These are phyloP conservation scores for Psix sp. DNA, from an alignment of 1,140 invertebrate genomes.

Conservation along the genomic window DNA sequence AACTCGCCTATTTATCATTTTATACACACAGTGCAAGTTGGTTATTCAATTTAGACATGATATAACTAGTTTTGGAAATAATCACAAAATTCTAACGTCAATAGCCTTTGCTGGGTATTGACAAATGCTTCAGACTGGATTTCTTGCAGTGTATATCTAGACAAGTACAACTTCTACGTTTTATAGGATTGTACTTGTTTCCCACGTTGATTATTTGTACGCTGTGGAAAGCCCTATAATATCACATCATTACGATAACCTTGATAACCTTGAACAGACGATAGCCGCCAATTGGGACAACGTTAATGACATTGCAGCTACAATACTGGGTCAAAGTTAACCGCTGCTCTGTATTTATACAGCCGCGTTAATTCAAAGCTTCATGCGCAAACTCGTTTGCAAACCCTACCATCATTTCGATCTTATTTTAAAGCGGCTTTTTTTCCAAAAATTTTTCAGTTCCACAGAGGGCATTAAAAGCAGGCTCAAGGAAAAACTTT, in stretches of 20 bases:
- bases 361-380: slow-evolving; percentile 17
- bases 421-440: not conserved
- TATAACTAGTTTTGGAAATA: too few species aligned
- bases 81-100: too few species aligned
- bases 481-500: not conserved
- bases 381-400: slow-evolving; percentile 24
- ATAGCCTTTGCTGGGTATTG: too few species aligned
- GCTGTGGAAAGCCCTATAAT: slow-evolving; percentile 31
- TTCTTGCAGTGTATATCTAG: too few species aligned
- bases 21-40: too few species aligned
- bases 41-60: too few species aligned
- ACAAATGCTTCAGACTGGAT: too few species aligned
- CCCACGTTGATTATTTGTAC: slow-evolving; percentile 1
- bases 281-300: slow-evolving; percentile 39
- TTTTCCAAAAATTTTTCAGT: too few species aligned
- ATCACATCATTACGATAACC: slow-evolving; percentile 43
- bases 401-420: slow-evolving; percentile 1
- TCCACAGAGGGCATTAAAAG: too few species aligned
- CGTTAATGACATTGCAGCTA: slow-evolving; percentile 52
- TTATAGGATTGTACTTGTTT: too few species aligned
- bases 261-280: slow-evolving; percentile 49
- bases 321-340: slow-evolving; percentile 44
- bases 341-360: slow-evolving; percentile 26
- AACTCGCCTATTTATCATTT: too few species aligned
- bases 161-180: too few species aligned